Conservation (phyloP, 2,113 vertebrate genomes). For the Varanus komodoensis region DNA sequence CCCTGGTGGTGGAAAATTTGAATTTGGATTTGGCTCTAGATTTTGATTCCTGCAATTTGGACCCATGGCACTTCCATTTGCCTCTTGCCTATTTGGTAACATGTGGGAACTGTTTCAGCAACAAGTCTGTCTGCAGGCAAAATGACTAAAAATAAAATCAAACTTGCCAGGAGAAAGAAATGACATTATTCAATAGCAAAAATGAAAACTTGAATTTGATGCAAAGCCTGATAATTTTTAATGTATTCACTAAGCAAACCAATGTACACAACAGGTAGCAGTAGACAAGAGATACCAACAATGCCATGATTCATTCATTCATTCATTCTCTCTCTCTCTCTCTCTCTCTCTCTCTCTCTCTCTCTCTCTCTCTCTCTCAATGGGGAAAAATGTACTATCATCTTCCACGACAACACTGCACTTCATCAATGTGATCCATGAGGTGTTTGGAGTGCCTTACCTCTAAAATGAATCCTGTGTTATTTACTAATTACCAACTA, state of each 20-base stretch:
- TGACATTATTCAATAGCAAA: constrained; percentile 71
- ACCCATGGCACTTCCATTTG: constrained; percentile 58
- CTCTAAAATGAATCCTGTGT: neutral
- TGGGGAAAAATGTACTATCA: constrained; percentile 56
- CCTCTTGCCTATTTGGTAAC: constrained; percentile 59
- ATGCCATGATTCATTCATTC: constrained; percentile 47
- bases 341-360: no score
- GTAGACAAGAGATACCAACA: constrained; percentile 53
- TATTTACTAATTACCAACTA: neutral
- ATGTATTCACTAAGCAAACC: constrained; percentile 75
- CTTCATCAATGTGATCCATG: constrained; percentile 42
- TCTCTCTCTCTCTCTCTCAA: neutral
- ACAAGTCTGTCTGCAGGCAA: constrained; percentile 71
- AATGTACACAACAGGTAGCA: constrained; percentile 74
- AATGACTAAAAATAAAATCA: constrained; percentile 75
- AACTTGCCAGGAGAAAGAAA: constrained; percentile 68
- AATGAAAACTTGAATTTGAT: constrained; percentile 69
- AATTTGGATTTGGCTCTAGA: constrained; percentile 11
- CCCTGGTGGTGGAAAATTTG: neutral
- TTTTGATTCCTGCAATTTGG: constrained; percentile 51
- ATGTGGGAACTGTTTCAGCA: constrained; percentile 62
- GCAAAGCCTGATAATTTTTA: constrained; percentile 62
- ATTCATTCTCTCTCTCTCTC: no score
- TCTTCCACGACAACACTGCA: constrained; percentile 51
- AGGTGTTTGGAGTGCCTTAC: neutral